phyloP scores from a whole-genome alignment of 1,140 invertebrate species.

The Trichonephila inaurata region DNA sequence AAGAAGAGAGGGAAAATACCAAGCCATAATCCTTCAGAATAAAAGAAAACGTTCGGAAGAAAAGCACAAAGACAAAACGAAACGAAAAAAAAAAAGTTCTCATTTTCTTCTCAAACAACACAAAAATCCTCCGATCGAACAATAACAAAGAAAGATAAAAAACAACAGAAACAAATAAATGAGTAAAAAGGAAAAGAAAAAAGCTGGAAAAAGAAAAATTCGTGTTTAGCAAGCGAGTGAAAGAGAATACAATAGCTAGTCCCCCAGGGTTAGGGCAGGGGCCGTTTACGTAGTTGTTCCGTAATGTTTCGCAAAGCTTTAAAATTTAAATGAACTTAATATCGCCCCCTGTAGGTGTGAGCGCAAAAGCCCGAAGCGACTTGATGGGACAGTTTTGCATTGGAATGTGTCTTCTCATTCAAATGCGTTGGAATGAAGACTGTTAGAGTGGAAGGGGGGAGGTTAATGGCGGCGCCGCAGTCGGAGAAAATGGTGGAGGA shows the following conservation, averaged over 20 bases:
- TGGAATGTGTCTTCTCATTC: slow-evolving; percentile 66
- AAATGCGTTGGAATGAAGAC: slow-evolving; percentile 59
- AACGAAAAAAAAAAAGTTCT: not conserved
- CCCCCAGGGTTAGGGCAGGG: slow-evolving; percentile 1
- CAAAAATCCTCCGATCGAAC: slow-evolving; percentile 38
- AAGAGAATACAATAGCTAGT: slow-evolving; percentile 62
- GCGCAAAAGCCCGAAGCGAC: slow-evolving; percentile 39
- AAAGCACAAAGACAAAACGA: slow-evolving; percentile 25
- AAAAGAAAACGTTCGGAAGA: not conserved
- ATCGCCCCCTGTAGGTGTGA: slow-evolving; percentile 58
- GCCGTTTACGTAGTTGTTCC: slow-evolving; percentile 58
- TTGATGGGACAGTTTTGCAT: slow-evolving; percentile 74
- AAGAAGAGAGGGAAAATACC: not conserved
- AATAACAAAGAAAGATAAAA: slow-evolving; percentile 40
- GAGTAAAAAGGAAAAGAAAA: not conserved
- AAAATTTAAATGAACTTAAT: slow-evolving; percentile 76
- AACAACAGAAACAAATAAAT: slow-evolving; percentile 14
- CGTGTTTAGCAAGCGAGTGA: slow-evolving; percentile 45
- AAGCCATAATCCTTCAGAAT: not conserved
- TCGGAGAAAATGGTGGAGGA: slow-evolving; percentile 34
- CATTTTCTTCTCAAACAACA: slow-evolving; percentile 14
- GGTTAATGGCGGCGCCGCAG: not conserved
- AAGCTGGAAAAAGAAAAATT: slow-evolving; percentile 1
- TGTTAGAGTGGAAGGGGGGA: not conserved
- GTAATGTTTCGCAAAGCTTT: slow-evolving; percentile 67